Evolutionary conservation across 2,797 vertebrate species (phyloP).

Genomic region (Poeciliopsis turneri): DNA sequence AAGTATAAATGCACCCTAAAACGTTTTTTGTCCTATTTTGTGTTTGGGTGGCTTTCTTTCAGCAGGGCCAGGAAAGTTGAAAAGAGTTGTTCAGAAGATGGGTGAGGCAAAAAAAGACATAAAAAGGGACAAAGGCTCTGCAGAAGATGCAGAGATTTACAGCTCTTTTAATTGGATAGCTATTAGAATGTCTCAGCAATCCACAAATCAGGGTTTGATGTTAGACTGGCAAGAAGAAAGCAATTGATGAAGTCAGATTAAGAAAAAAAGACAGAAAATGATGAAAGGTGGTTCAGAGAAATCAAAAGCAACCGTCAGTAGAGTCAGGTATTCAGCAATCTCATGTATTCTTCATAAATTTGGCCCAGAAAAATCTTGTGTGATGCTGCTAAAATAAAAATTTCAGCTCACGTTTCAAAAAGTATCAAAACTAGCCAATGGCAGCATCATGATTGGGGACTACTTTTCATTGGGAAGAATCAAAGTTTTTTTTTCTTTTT

Average conservation of each 20-base stretch:
- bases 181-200: background rate
- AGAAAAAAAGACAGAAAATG: background rate
- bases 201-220: background rate
- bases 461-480: background rate
- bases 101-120: background rate
- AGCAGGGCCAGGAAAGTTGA: background rate
- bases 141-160: no score
- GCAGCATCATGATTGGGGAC: background rate
- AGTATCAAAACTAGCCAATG: background rate
- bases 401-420: background rate
- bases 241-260: background rate
- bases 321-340: background rate
- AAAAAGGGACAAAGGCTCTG: no score
- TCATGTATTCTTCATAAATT: no score
- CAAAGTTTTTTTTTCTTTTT: no score
- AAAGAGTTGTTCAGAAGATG: background rate
- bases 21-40: background rate
- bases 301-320: background rate
- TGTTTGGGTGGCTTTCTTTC: background rate
- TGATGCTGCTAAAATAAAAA: background rate
- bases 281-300: background rate
- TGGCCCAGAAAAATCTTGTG: background rate
- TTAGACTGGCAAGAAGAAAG: background rate
- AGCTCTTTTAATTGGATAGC: no score
- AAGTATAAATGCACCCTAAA: background rate